Base-by-base conservation (phyloP, 2,797 vertebrate genomes). In the Aselliscus stoliczkanus region DNA sequence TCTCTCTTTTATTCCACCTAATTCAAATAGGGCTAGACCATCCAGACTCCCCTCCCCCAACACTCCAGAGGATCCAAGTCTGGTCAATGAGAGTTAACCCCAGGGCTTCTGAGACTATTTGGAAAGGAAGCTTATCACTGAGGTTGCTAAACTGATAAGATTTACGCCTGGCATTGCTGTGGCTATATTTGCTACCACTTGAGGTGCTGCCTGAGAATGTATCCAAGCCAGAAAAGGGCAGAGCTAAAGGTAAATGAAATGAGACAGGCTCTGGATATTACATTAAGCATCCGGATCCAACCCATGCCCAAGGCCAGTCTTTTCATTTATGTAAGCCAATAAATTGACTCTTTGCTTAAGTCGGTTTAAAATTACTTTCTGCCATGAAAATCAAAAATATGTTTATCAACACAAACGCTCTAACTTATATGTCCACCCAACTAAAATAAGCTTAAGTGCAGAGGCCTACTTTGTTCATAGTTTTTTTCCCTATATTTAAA, bases 281-380 rank as follows among this genome's bases (percentile, higher is more conserved):
- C 47, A 85, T 65, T 86, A 93, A 75, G 5, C 27, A 82, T 92
- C 14, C 60, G 56, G 47, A 92, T 80, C 31, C 42, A 95, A 92
- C 34, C 54, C 56, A 85, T 58, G 56, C n/a, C 37, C 75, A 90
- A 85, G 44, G 65, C 23, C 58, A 83, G 27, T 54, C 39, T 81
- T 80, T 87, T 88, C 50, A 80, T 58, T 84, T 79, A 83, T 44
- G 31, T 93, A 81, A 77, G 42, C 8, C 79, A 84, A 72, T 60
- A 91, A 70, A 39, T 44, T 29, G 17, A 44, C 18, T 83, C 50
- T 75, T 76, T 72, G 54, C 18, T 77, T 83, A 90, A 89, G 27
- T 20, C 6, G 7, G 69, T 82, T 96, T 89, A 94, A 70, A 90
- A 70, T 90, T 34, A 87, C 44, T 88, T 93, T 84, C 72, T 90